Evolutionary conservation across 2,888 invertebrate genomes (phyloP), one percentile per base, ranked within the genome.

Genomic region (Hyppa rectilinea): DNA sequence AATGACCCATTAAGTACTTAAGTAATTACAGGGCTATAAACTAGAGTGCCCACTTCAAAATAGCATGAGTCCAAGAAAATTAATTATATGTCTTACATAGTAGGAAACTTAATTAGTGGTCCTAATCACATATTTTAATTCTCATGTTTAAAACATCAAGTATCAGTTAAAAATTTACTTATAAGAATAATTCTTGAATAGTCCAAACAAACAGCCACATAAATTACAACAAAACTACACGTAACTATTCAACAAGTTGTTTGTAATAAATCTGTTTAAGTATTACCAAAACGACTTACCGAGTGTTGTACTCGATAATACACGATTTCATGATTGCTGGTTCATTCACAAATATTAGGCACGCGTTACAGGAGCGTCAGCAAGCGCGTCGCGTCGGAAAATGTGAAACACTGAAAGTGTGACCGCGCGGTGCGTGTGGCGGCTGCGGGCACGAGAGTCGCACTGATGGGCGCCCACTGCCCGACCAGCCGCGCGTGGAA

Each of bases 381-480:
- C 12, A 63, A 67, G 55, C 71, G 73, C 68, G 77, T 73, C 81
- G 67, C 73, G 64, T 72, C 72, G 63, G 71, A 64, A 78, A 75
- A 80, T 80, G 67, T 79, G 45, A 53, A 52, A 73, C 64, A 56
- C 49, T 40, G 71, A 59, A 45, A 71, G 1, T 26, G 53, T n/a
- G 17, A 59, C 59, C 36, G 66, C 74, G 69, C 72, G 70, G 69
- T 59, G 79, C 87, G 85, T 83, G 82, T 80, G 65, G 31, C 78
- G 61, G 61, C 78, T 55, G 29, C 82, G 86, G 75, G 68, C 67
- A 70, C 70, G n/a, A 50, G 64, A 76, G 65, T 71, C 78, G 78
- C 80, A 87, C 87, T 87, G 84, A 70, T 75, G 75, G 61, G 75
- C 63, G 56, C 65, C 56, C 69, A 58, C 43, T 31, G 62, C 47